phyloP scores from a whole-genome alignment of 2,113 vertebrate genomes.

The Leucosticte australis region DNA sequence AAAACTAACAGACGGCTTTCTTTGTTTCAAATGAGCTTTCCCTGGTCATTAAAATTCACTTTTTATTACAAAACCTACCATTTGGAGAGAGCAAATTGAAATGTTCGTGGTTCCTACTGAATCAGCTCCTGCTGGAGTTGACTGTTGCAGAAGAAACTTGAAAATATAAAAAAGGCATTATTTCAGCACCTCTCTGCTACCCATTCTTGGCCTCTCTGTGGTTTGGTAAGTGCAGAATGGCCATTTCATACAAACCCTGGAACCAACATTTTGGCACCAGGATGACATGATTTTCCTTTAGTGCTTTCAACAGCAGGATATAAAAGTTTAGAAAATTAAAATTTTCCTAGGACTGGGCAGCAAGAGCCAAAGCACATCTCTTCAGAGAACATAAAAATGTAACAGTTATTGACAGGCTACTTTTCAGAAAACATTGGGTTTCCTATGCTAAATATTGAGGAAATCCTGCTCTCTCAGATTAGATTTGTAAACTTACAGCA shows the following conservation, averaged over 20 bases:
- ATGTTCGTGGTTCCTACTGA: not conserved
- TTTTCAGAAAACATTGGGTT: not conserved
- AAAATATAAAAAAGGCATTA: not conserved
- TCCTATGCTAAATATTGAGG: not conserved
- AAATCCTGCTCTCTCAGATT: not conserved
- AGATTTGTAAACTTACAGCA: not conserved
- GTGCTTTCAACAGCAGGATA: not conserved
- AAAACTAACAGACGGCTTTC: constrained; percentile 44
- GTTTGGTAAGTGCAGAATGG: not conserved
- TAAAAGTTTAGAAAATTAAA: not conserved
- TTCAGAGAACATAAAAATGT: not conserved
- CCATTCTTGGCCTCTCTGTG: not conserved
- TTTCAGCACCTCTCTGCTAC: not conserved
- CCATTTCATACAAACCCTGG: not conserved
- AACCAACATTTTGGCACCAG: not conserved
- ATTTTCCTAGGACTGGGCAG: not conserved
- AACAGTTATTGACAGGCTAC: not conserved
- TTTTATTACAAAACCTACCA: constrained; percentile 37
- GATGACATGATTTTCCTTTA: not conserved
- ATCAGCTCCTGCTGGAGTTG: not conserved
- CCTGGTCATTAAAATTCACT: constrained; percentile 36
- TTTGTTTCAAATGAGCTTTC: constrained; percentile 59
- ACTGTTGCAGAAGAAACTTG: not conserved
- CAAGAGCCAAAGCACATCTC: not conserved
- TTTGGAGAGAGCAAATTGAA: constrained; percentile 20